phyloP scores from a whole-genome alignment of 1,140 invertebrate species.

The Drosophila malerkotliana region DNA sequence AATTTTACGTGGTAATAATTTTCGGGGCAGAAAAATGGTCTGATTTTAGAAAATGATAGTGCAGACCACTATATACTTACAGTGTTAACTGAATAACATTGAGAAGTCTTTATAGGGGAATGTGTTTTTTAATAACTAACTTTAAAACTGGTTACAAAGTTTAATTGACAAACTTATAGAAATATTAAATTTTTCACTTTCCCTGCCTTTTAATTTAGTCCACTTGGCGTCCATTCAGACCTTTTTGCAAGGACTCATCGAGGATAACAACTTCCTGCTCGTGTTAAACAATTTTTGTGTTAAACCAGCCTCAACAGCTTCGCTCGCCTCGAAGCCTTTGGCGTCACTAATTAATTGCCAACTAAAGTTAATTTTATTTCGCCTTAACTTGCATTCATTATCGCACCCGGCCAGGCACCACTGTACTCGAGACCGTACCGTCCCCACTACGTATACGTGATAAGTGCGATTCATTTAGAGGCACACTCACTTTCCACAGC shows the following conservation, averaged over 20 bases:
- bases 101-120: neutral
- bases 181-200: neutral
- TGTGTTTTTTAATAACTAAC: too few relatives aligned
- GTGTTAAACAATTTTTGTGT: neutral
- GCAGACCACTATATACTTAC: conserved; percentile 13
- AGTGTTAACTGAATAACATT: conserved; percentile 27
- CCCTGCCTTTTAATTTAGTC: conserved; percentile 9
- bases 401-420: conserved; percentile 28
- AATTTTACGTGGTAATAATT: conserved; percentile 54
- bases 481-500: conserved; percentile 52
- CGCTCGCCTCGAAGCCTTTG: conserved; percentile 18
- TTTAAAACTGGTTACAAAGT: too few relatives aligned
- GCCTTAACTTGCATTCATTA: conserved; percentile 25
- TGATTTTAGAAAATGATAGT: conserved; percentile 39
- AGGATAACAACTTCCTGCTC: conserved; percentile 14
- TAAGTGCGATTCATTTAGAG: conserved; percentile 65
- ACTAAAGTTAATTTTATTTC: conserved; percentile 48
- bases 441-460: conserved; percentile 46
- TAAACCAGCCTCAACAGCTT: conserved; percentile 8
- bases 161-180: too few relatives aligned
- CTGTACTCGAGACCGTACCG: conserved; percentile 34
- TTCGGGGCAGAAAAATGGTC: conserved; percentile 8
- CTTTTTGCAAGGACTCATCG: neutral
- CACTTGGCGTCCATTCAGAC: conserved; percentile 7
- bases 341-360: conserved; percentile 48